These are phyloP conservation scores for Gandaritis pyraliata DNA, from an alignment of 2,888 invertebrate species.

Conservation along the genomic window DNA sequence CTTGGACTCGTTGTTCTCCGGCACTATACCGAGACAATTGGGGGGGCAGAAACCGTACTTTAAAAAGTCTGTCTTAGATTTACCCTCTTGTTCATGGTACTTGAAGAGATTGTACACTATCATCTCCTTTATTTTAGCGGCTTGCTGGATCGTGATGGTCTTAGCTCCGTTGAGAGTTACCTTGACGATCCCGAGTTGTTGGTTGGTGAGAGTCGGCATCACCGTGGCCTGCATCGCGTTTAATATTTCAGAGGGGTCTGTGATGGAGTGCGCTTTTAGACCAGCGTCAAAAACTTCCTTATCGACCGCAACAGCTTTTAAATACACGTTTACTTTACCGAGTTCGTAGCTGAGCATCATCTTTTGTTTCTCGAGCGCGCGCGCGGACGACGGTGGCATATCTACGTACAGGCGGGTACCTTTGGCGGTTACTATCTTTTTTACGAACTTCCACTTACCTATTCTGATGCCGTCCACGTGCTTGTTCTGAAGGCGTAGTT, in stretches of 20 bases:
- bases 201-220: constrained; percentile 58
- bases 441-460: constrained; percentile 74
- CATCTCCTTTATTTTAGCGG: constrained; percentile 69
- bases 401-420: constrained; percentile 75
- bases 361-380: constrained; percentile 64
- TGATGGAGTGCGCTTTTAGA: constrained; percentile 52
- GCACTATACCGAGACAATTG: constrained; percentile 64
- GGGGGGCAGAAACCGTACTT: constrained; percentile 68
- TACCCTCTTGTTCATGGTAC: constrained; percentile 58
- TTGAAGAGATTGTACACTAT: constrained; percentile 65
- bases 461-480: constrained; percentile 60
- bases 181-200: constrained; percentile 48
- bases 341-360: constrained; percentile 75
- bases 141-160: constrained; percentile 51
- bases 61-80: constrained; percentile 61
- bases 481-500: constrained; percentile 70
- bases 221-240: constrained; percentile 51
- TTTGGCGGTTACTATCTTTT: constrained; percentile 63
- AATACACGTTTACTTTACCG: constrained; percentile 71
- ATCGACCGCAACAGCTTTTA: constrained; percentile 72
- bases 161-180: constrained; percentile 64
- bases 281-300: constrained; percentile 71
- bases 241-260: constrained; percentile 44
- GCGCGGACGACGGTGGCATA: constrained; percentile 72
- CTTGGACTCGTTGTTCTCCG: constrained; percentile 66